Evolutionary conservation across 2,113 vertebrate genomes (phyloP), one percentile per base, ranked within the genome.

Genomic region (Machaerirhynchus nigripectus): DNA sequence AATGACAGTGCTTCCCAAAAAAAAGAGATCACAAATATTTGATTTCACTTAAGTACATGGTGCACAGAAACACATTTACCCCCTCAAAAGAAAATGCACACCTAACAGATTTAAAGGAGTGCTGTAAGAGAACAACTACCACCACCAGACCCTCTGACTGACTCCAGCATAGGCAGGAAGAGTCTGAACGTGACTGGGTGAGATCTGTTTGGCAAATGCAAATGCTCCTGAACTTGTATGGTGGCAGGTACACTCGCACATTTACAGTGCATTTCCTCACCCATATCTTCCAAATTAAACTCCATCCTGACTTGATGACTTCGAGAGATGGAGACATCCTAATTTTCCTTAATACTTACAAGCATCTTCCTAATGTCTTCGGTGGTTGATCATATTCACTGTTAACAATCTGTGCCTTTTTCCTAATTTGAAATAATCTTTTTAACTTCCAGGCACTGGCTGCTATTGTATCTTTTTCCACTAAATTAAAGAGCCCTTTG

Each of bases 341-440:
- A 17, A 74, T 61, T 84, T 67, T 37, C 47, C 47, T 47, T 88
- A 79, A 85, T 10, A 84, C 39, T 88, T 57, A 81, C 13, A 84
- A 75, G 73, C 64, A 55, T 47, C 42, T 80, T 89, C 59, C 53
- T 56, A 83, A 80, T 84, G 40, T 84, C 78, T 93, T 70, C 52
- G 71, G 35, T 75, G 35, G 52, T 82, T 91, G 76, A 87, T 87
- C 65, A 47, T 50, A 59, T 22, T 55, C 35, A 63, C 35, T 88
- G 50, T 70, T 92, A 86, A 86, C 63, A 80, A 90, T 59, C 87
- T 80, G 37, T 74, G 59, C 68, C 35, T 84, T 77, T 73, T 27
- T 81, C 47, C 47, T 55, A 53, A 89, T 52, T 59, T 86, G 50
- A 95, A 89, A 92, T 73, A 71, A 91, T 46, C 57, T 83, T 60